Evolutionary conservation across 2,113 vertebrate genomes (phyloP).

Genomic region (Arenaria interpres): DNA sequence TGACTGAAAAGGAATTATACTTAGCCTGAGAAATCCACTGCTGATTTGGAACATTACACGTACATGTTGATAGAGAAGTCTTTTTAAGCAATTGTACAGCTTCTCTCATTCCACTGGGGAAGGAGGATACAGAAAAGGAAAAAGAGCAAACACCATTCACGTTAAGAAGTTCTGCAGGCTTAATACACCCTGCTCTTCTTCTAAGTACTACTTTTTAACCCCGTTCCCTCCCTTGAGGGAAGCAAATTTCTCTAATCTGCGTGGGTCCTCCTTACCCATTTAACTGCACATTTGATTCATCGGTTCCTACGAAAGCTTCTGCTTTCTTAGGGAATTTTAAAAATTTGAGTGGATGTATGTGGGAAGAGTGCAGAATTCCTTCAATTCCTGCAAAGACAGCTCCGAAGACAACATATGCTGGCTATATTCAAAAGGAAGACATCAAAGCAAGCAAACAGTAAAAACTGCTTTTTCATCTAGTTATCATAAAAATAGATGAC

Average conservation of each 20-base stretch:
- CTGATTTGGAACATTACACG: background rate
- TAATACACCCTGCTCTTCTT: background rate
- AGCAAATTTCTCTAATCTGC: background rate
- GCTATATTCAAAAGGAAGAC: background rate
- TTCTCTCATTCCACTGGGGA: background rate
- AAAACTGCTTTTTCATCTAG: background rate
- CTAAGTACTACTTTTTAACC: background rate
- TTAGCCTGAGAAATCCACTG: background rate
- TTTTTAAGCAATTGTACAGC: background rate
- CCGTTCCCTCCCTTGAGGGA: background rate
- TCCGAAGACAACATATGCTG: background rate
- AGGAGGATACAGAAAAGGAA: background rate
- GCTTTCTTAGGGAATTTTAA: conserved; percentile 29
- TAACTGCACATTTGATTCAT: background rate
- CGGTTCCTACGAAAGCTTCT: background rate
- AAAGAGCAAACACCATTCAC: background rate
- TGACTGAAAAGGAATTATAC: background rate
- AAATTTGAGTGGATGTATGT: conserved; percentile 40
- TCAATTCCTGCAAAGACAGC: background rate
- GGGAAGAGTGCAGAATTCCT: conserved; percentile 37
- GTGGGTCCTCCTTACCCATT: background rate
- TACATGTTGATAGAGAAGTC: background rate
- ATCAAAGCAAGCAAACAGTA: background rate
- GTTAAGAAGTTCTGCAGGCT: background rate
- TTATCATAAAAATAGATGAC: conserved; percentile 17